These are phyloP conservation scores for Leucoraja erinaceus DNA, from an alignment of 2,113 vertebrate genomes.

Conservation along the genomic window DNA sequence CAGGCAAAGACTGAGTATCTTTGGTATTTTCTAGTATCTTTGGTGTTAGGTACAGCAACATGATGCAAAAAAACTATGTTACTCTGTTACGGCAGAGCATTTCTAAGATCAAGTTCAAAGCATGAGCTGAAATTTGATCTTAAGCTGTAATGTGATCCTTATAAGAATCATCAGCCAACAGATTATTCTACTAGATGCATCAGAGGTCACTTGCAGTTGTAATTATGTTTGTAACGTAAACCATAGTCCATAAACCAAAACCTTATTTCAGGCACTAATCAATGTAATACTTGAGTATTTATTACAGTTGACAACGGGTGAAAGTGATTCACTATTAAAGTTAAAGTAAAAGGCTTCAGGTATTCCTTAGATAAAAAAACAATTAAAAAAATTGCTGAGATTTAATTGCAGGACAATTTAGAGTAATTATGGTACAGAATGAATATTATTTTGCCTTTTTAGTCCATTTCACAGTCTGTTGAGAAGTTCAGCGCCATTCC, in stretches of 20 bases:
- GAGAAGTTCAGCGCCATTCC: no score
- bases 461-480: no score
- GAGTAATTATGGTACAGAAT: no score
- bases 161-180: slow-evolving; percentile 3
- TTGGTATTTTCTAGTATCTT: no score
- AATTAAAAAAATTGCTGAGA: not conserved
- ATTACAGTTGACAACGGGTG: not conserved
- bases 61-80: slow-evolving; percentile 30
- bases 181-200: not conserved
- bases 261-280: not conserved
- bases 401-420: not conserved
- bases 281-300: not conserved
- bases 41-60: not conserved
- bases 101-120: slow-evolving; percentile 27
- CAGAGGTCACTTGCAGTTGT: slow-evolving; percentile 28
- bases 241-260: not conserved
- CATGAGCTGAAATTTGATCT: slow-evolving; percentile 27
- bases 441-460: no score
- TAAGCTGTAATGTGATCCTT: slow-evolving; percentile 13
- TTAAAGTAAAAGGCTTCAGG: not conserved
- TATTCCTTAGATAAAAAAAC: not conserved
- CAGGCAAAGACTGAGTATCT: no score
- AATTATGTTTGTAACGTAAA: not conserved
- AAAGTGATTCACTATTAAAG: not conserved
- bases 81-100: slow-evolving; percentile 27